These are phyloP conservation scores for Gallinago undulata DNA, from an alignment of 2,113 vertebrate species.

Conservation along the genomic window DNA sequence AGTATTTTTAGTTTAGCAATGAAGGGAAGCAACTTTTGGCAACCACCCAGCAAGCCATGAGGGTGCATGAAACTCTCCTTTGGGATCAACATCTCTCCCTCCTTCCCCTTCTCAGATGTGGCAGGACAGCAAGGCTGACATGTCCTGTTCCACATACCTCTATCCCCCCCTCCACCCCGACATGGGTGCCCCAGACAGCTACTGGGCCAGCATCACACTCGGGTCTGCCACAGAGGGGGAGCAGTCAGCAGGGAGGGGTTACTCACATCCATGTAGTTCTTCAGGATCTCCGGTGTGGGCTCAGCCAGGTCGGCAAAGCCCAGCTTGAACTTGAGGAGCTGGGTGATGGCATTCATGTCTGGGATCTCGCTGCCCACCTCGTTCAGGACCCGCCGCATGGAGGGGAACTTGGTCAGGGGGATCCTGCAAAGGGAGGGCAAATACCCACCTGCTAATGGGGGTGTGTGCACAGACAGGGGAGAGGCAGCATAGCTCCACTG, in stretches of 20 bases:
- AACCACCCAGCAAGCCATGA: neutral
- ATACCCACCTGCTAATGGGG: neutral
- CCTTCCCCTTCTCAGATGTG: neutral
- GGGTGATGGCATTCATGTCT: constrained; percentile 60
- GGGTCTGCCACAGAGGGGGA: accelerated
- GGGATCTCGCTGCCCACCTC: constrained; percentile 75
- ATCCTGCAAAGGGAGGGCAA: constrained; percentile 67
- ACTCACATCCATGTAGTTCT: constrained; percentile 92
- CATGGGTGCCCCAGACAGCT: neutral
- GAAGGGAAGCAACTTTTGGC: neutral
- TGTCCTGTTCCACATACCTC: neutral
- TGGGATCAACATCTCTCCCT: neutral
- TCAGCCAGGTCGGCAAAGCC: constrained; percentile 67
- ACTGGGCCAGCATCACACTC: accelerated
- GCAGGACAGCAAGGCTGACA: neutral
- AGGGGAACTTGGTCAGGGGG: constrained; percentile 86
- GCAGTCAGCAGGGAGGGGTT: neutral
- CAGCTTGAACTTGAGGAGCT: constrained; percentile 79
- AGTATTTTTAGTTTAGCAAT: neutral
- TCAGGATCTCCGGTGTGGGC: constrained; percentile 87
- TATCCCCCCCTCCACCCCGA: accelerated
- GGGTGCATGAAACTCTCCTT: neutral
- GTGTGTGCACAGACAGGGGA: too few species aligned
- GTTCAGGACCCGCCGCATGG: constrained; percentile 78
- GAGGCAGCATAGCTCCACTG: neutral